Percentiles rank a stretch among this genome's conserved stretches.
phyloP scores from a whole-genome alignment of 1,140 invertebrate genomes.

The Elysia chlorotica region DNA sequence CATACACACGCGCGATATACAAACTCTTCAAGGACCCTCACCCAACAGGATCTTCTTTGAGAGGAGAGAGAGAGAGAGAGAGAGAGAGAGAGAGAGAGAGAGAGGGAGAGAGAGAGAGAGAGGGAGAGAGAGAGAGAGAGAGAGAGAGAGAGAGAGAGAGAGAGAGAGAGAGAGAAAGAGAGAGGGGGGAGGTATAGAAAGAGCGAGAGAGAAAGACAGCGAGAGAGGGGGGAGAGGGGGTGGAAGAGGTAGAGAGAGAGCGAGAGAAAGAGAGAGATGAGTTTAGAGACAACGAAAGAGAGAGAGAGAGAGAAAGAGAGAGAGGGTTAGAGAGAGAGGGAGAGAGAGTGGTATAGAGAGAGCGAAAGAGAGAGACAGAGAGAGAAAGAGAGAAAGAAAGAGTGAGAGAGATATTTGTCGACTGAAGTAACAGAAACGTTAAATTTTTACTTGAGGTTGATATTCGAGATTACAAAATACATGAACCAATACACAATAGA shows the following conservation, averaged over 20 bases:
- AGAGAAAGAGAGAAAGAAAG: background rate
- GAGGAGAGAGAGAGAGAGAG: background rate
- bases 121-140: conserved; percentile 1
- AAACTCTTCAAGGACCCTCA: background rate
- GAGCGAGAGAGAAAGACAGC: background rate
- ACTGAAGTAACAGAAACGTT: too few species aligned
- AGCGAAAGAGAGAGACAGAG: background rate
- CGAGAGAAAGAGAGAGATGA: background rate
- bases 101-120: background rate
- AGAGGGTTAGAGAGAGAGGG: background rate
- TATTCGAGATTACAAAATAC: too few species aligned
- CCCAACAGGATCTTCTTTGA: background rate
- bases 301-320: background rate
- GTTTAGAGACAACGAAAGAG: background rate
- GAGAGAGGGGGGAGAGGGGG: too few species aligned
- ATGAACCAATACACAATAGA: too few species aligned
- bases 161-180: conserved; percentile 1
- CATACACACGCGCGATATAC: background rate
- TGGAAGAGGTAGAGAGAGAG: background rate
- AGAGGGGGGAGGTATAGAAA: conserved; percentile 3
- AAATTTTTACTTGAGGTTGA: too few species aligned
- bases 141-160: conserved; percentile 3
- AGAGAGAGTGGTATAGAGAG: background rate
- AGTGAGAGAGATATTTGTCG: too few species aligned
- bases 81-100: background rate